Conservation (phyloP, 2,113 vertebrate genomes). For the Tringa solitaria region DNA sequence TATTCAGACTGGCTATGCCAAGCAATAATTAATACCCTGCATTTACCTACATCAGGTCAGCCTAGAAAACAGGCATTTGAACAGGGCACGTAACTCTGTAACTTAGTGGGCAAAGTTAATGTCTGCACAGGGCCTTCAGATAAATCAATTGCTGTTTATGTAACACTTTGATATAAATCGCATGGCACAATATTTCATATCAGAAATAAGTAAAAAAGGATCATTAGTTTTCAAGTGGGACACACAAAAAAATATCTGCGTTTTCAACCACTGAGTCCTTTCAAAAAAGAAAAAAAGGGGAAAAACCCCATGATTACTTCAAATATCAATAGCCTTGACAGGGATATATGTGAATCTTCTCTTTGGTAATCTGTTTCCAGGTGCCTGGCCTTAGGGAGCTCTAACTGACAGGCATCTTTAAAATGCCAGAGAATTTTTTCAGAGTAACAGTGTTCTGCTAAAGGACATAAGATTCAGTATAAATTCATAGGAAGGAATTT, state of each 20-base stretch:
- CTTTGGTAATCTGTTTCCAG: not conserved
- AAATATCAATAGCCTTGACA: not conserved
- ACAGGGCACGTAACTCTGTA: not conserved
- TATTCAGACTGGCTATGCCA: not conserved
- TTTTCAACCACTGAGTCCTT: not conserved
- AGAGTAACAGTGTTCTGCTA: not conserved
- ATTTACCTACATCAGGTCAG: not conserved
- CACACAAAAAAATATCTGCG: not conserved
- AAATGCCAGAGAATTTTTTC: not conserved
- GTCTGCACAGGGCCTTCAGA: not conserved
- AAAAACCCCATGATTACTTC: rapidly evolving
- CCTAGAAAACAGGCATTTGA: not conserved
- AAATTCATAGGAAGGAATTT: not conserved
- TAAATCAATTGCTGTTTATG: not conserved
- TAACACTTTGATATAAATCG: not conserved
- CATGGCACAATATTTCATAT: not conserved
- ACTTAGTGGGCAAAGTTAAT: not conserved
- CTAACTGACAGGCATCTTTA: not conserved
- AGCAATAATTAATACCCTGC: not conserved
- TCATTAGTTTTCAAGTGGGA: not conserved
- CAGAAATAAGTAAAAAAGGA: not conserved
- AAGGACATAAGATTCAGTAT: not conserved
- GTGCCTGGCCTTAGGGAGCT: not conserved
- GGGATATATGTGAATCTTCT: not conserved
- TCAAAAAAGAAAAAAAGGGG: not conserved